phyloP scores from a whole-genome alignment of 1,140 invertebrate genomes.

The Macrocentrus cingulum region DNA sequence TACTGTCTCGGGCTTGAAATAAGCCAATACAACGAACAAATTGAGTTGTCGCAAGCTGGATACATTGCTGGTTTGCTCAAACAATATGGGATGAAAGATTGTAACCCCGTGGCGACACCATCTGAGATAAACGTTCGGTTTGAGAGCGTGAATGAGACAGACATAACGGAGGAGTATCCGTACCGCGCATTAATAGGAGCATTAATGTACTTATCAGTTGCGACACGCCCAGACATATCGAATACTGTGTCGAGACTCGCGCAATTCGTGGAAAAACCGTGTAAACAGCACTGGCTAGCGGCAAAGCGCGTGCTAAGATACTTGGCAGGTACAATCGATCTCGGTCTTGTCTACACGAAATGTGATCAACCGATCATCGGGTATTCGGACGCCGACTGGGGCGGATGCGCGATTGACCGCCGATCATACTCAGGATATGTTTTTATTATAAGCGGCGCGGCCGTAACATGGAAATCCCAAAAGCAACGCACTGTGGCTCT shows the following conservation, averaged over 20 bases:
- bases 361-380: background rate
- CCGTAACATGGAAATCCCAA: constrained; percentile 30
- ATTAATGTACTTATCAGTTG: background rate
- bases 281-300: background rate
- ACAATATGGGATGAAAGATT: constrained; percentile 27
- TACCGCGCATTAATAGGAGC: constrained; percentile 25
- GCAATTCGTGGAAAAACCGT: background rate
- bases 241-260: background rate
- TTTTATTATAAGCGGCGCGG: constrained; percentile 24
- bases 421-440: constrained; percentile 35
- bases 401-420: constrained; percentile 26
- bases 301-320: constrained; percentile 10
- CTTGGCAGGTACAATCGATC: background rate
- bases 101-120: constrained; percentile 25
- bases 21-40: background rate
- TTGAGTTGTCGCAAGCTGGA: constrained; percentile 21
- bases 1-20: constrained; percentile 29
- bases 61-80: constrained; percentile 24
- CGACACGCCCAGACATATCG: constrained; percentile 3
- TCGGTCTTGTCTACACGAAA: background rate
- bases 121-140: background rate
- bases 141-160: constrained; percentile 21
- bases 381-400: constrained; percentile 41
- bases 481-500: constrained; percentile 37
- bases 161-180: constrained; percentile 25